Evolutionary conservation across 2,113 vertebrate species (phyloP).

Genomic region (Ictalurus punctatus): DNA sequence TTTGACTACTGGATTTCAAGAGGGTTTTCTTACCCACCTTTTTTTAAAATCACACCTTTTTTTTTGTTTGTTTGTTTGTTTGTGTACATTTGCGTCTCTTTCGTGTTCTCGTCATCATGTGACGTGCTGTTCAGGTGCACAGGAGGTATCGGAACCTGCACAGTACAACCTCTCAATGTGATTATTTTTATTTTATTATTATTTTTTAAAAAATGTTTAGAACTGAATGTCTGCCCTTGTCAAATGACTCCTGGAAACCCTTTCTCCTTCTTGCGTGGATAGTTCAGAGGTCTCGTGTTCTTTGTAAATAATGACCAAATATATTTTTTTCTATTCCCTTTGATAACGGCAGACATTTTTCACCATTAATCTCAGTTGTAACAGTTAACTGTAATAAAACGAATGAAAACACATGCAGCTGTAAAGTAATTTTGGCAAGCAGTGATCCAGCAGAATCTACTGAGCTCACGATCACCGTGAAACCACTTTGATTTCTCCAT

Average conservation of each 20-base stretch:
- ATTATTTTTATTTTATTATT: constrained; percentile 40
- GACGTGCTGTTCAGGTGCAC: constrained; percentile 72
- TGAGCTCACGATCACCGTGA: constrained; percentile 31
- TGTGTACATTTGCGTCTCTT: constrained; percentile 64
- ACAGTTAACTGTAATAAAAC: constrained; percentile 80
- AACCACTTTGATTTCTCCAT: constrained; percentile 20
- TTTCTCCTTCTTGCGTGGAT: constrained; percentile 74
- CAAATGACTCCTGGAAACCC: constrained; percentile 65
- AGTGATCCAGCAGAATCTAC: constrained; percentile 24
- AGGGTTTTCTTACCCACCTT: constrained; percentile 65
- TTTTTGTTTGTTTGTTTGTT: constrained; percentile 56
- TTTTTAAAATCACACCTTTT: constrained; percentile 61
- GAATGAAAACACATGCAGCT: constrained; percentile 79
- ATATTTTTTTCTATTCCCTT: constrained; percentile 80
- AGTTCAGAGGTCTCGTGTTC: constrained; percentile 79
- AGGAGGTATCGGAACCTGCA: constrained; percentile 65
- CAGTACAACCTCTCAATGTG: constrained; percentile 64
- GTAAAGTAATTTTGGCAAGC: constrained; percentile 48
- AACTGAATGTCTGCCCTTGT: constrained; percentile 80
- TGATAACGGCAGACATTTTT: constrained; percentile 83
- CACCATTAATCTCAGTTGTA: constrained; percentile 77
- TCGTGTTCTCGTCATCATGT: constrained; percentile 72
- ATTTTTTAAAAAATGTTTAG: constrained; percentile 67
- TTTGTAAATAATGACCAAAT: constrained; percentile 93
- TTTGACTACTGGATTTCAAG: constrained; percentile 76